Percentiles rank a stretch among this genome's conserved stretches.
These are phyloP conservation scores for Cyrtonyx montezumae DNA, from an alignment of 2,113 vertebrate genomes.

Conservation along the genomic window DNA sequence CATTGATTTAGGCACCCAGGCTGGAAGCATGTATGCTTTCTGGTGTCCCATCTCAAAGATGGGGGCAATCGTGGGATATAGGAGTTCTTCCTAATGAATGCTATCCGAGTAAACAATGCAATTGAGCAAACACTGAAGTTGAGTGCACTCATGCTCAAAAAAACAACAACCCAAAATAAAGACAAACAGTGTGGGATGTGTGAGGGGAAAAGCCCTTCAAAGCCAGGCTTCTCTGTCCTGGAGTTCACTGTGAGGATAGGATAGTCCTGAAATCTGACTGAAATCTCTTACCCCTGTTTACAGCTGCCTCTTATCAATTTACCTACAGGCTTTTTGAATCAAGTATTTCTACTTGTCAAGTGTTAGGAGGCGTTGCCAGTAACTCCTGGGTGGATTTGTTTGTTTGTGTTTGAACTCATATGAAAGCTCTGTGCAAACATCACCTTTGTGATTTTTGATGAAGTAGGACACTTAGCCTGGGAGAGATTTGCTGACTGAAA, in stretches of 20 bases:
- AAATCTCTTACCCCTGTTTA: not conserved
- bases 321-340: not conserved
- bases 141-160: not conserved
- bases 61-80: accelerated
- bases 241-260: not conserved
- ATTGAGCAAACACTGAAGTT: not conserved
- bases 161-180: not conserved
- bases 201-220: too few relatives aligned
- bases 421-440: not conserved
- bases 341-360: not conserved
- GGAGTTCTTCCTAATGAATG: not conserved
- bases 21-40: not conserved
- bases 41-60: not conserved
- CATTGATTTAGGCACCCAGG: not conserved
- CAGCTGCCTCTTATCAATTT: not conserved
- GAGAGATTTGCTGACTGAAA: not conserved
- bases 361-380: not conserved
- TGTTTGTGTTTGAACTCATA: not conserved
- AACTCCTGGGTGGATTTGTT: not conserved
- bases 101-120: not conserved
- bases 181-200: not conserved
- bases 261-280: not conserved
- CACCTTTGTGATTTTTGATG: not conserved
- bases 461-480: not conserved
- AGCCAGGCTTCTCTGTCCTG: accelerated